Base-by-base conservation (phyloP, 2,113 vertebrate genomes). In the Ceyx margarethae region DNA sequence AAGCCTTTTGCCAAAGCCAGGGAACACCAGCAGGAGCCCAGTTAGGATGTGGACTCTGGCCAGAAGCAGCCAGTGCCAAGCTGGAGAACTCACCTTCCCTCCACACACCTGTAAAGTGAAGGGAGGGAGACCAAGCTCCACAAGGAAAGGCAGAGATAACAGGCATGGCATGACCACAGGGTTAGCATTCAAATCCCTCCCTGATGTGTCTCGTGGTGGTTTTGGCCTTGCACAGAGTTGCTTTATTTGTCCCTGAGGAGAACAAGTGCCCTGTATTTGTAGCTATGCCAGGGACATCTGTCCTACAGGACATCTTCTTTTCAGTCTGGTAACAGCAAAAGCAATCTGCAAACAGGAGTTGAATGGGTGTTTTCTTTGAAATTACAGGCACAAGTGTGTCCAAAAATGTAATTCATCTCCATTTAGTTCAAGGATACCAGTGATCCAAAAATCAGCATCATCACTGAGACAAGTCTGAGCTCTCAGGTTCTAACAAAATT, bases 401-500 rank as follows among this genome's bases (percentile, higher is more conserved):
- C 16, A 35, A 40, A 40, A 40, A 26, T 42, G 4, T 9, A 37
- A 89, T 62, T 69, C 60, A 35, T 73, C 61, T 71, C 73, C 40
- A 45, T 35, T 43, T 31, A 74, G n/a, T 64, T 82, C 28, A 89
- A 51, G 45, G 31, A 2, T 46, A 79, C n/a, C 11, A 33, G 58
- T 5, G 29, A 85, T 25, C 54, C 22, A 86, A 90, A 57, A 89
- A 76, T 15, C 37, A 26, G 22, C 45, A 46, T 42, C 75, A 76
- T 8, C 18, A 54, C 35, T 10, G 23, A 53, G 33, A 43, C 40
- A 85, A 78, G 35, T 33, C 53, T 16, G 67, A 65, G 3, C 68
- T 95, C 37, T 81, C 42, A 43, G 25, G 20, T 73, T 83, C 61
- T 84, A 90, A 58, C 42, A 79, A 90, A 91, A 95, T 56, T 73